A percentile compares a stretch with the other conserved stretches of the same genome.
Conservation (phyloP, 2,113 vertebrate genomes). For the Dasyurus viverrinus region DNA sequence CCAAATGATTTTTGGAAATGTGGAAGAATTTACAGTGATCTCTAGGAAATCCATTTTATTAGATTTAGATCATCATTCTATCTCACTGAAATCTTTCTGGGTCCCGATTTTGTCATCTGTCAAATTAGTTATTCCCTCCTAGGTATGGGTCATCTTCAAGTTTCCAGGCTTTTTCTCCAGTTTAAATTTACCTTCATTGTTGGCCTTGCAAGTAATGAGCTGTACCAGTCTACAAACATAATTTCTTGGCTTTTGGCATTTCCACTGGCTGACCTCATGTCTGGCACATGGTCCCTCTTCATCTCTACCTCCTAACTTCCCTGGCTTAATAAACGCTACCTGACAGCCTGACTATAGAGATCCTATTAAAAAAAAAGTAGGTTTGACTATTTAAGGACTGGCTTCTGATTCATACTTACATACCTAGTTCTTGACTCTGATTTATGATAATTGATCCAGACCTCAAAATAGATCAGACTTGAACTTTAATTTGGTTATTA, state of each 20-base stretch:
- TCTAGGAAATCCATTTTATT: not conserved
- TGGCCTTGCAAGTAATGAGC: not conserved
- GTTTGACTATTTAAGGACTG: not conserved
- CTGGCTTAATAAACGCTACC: not conserved
- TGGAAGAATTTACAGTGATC: not conserved
- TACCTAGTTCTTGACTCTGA: not conserved
- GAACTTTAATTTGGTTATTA: not conserved
- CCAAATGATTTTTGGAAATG: not conserved
- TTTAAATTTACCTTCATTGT: not conserved
- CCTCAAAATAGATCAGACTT: not conserved
- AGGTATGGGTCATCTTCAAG: not conserved
- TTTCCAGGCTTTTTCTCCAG: not conserved
- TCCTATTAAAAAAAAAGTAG: not conserved
- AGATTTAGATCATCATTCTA: not conserved
- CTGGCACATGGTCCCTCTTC: not conserved
- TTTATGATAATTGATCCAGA: constrained; percentile 24
- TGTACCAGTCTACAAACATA: not conserved
- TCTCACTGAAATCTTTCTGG: not conserved
- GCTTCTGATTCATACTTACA: not conserved
- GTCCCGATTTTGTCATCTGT: not conserved
- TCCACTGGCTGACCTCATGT: not conserved
- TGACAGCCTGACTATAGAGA: not conserved
- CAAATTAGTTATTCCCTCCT: not conserved
- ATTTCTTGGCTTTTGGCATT: not conserved
- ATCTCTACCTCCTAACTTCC: too few relatives aligned